Evolutionary conservation across 2,797 vertebrate species (phyloP), one percentile per base, ranked within the genome.

Genomic region (Hoplostethus atlanticus): DNA sequence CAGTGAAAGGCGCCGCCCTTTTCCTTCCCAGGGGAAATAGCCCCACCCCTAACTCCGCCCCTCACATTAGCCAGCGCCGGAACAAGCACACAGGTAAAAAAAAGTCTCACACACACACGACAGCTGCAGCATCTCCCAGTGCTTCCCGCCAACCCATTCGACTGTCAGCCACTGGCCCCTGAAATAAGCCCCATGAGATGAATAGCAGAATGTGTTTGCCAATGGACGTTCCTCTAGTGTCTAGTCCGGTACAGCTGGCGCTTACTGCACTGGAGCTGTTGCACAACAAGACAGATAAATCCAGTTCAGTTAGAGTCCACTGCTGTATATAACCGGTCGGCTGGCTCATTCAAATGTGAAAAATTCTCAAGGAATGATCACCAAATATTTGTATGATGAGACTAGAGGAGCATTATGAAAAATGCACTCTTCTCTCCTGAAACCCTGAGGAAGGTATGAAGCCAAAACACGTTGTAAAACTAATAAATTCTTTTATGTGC

Each of bases 1-100:
- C 98, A 0, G 98, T 99, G 55, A 99, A 99, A 95, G 98, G 98
- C 50, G 98, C 97, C 15, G 98, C 98, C 3, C 96, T 98, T 79
- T 99, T 99, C 91, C 95, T 99, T 21, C 98, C 98, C 1, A 93
- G 96, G 48, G 98, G 97, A 83, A 98, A 97, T 92, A 97, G 97
- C 61, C 94, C 95, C 68, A 88, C 92, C 5, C 88, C 96, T 2
- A 97, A 95, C 0, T 94, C 96, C 6, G 84, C 94, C 48, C 96
- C 97, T 77, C 89, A 91, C 76, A 91, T 96, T 94, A 96, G 93
- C 91, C 97, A 98, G 91, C 92, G 96, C 79, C 93, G 93, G 83
- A 97, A 96, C 94, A 99, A 99, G 79, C 98, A 99, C 67, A 97
- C 98, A 95, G 98, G 98, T 99, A 92, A 87, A 66, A 34, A 73